Base-by-base conservation (phyloP, 2,113 vertebrate genomes). In the Theristicus caerulescens region DNA sequence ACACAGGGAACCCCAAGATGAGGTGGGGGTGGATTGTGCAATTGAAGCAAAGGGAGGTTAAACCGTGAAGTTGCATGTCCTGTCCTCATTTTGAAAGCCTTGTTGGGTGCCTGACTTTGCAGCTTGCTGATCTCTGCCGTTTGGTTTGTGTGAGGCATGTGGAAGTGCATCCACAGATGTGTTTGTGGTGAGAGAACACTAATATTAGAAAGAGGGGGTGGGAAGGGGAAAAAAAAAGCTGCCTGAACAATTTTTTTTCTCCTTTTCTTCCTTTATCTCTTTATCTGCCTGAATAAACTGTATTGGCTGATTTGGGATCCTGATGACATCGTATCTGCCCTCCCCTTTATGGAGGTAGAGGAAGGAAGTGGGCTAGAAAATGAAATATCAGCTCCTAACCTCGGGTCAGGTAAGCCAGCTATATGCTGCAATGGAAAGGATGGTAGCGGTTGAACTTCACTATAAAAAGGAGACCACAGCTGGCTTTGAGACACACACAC, bases 321-420 rank as follows among this genome's bases (percentile, higher is more conserved):
- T 91, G 71, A 65, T 82, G 32, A 57, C 36, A 70, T 16, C 25
- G n/a, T 31, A 26, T 76, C 7, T 92, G 26, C 71, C 69, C 65
- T 90, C 70, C 64, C 38, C 25, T 86, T 78, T 93, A 36, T 71
- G 40, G 47, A 20, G 64, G 47, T 10, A 66, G 70, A 22, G 62
- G 73, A 71, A 95, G 96, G 97, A 97, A 97, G 94, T 97, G 93
- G 94, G 73, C 58, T 71, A 87, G 85, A 83, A 95, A 59, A 88
- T 47, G 67, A 92, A 76, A 5, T 62, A 74, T 83, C 95, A 96
- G 71, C 73, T 90, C 57, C 61, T 81, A 64, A 77, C 49, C 57
- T 79, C 6, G 0, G 77, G 78, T 90, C 85, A 93, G 93, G 94
- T 86, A 91, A 83, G 26, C 12, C 24, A 44, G 47, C 67, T 36